A percentile compares a stretch with the other conserved stretches of the same genome.
These are phyloP conservation scores for Drosophila borealis DNA, from an alignment of 2,888 invertebrate species.

Conservation along the genomic window DNA sequence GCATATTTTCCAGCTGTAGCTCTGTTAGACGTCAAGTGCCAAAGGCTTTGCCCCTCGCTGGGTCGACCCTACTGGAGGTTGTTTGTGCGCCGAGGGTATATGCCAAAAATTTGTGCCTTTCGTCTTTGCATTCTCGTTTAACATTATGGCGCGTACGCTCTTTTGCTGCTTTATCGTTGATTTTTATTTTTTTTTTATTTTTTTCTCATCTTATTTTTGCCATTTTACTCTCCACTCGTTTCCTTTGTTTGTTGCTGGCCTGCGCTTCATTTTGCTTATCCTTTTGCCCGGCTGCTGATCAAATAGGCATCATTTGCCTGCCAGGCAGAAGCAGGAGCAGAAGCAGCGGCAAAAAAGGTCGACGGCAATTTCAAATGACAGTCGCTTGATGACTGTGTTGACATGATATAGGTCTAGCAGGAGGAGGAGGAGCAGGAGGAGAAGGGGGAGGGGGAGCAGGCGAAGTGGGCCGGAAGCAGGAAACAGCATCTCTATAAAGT, in stretches of 20 bases:
- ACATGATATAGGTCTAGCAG: conserved; percentile 53
- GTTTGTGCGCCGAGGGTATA: conserved; percentile 21
- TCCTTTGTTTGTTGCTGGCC: conserved; percentile 35
- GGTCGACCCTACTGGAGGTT: not conserved
- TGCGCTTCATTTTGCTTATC: conserved; percentile 72
- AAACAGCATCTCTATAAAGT: conserved; percentile 41
- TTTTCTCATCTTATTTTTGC: conserved; percentile 15
- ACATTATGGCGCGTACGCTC: conserved; percentile 49
- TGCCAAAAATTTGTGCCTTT: conserved; percentile 29
- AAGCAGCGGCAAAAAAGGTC: conserved; percentile 63
- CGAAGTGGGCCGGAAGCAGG: not conserved
- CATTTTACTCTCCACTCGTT: not conserved
- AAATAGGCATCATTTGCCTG: conserved; percentile 81
- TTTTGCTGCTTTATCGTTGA: conserved; percentile 31
- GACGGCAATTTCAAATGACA: conserved; percentile 78
- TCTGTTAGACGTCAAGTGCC: not conserved
- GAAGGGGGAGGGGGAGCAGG: not conserved
- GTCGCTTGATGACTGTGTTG: conserved; percentile 79
- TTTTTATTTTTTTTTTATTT: conserved; percentile 22
- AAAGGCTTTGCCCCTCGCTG: not conserved
- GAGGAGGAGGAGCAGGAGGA: conserved; percentile 6
- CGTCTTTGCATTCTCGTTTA: conserved; percentile 54
- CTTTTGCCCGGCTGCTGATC: conserved; percentile 75
- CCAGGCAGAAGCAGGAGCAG: conserved; percentile 45
- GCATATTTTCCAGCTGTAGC: not conserved